Base-by-base conservation (phyloP, 2,888 invertebrate genomes). In the Caenorhabditis drosophilae region DNA sequence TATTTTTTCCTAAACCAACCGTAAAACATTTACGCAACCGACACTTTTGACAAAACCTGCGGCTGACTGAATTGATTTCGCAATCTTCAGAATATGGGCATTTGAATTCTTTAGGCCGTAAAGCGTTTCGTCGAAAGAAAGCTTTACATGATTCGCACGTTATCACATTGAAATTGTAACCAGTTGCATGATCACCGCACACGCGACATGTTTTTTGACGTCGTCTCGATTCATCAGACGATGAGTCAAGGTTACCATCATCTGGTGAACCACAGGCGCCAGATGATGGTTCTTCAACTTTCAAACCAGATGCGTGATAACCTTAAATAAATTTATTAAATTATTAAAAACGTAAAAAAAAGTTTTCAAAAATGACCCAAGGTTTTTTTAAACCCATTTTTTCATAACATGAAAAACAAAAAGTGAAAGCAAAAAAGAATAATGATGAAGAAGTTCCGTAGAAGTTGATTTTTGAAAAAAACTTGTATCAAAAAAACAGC, bases 21-120 rank as follows among this genome's bases (percentile, higher is more conserved):
- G 89, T 86, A 70, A 95, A 89, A 84, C 97, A 97, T 84, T 96
- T 96, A 81, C 91, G 90, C 53, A 97, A 86, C 0, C 97, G 89
- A 85, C 97, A 97, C 87, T 91, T 92, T 81, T 97, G 95, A 84
- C 97, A 97, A 84, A 97, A 97, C 25, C 96, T 61, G 25, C 80
- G 66, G 31, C 70, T 71, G 16, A 80, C 79, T 2, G 79, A 69
- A 31, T 77, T 82, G 53, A 82, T 80, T 36, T 81, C 79, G 50
- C 81, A 81, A 35, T 82, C 77, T 57, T 79, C 79, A 0, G 73
- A 69, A 59, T 81, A 81, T 0, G 81, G 81, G 50, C 81, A 81
- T 58, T 80, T 80, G 75, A 81, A 82, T 44, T 81, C 81, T 71
- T 94, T 94, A 70, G 90, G 90, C 71, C 92, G 90, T 25, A 93